Percentiles rank a stretch among this genome's conserved stretches.
phyloP scores from a whole-genome alignment of 2,113 vertebrate genomes.

The Scophthalmus maximus region DNA sequence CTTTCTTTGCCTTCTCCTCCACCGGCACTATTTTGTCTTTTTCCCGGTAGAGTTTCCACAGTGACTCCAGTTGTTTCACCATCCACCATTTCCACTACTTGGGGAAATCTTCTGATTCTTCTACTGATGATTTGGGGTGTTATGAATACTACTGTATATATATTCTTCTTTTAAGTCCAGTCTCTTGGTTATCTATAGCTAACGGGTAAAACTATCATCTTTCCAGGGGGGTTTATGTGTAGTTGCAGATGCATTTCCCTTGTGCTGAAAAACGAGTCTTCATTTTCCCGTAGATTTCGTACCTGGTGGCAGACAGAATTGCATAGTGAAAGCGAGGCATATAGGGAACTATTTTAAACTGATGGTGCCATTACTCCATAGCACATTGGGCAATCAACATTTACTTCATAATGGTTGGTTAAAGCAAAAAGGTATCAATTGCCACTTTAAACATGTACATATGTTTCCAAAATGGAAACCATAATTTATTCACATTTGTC shows the following conservation, averaged over 20 bases:
- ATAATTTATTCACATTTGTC: slow-evolving; percentile 10
- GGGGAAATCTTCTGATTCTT: too few relatives aligned
- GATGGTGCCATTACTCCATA: background rate
- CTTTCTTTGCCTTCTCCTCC: too few relatives aligned
- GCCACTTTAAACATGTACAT: background rate
- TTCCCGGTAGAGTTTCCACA: background rate
- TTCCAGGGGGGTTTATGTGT: too few relatives aligned
- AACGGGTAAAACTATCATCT: background rate
- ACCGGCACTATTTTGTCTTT: too few relatives aligned
- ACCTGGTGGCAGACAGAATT: background rate
- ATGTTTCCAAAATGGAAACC: background rate
- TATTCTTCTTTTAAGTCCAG: background rate
- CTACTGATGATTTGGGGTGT: too few relatives aligned
- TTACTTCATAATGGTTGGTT: background rate
- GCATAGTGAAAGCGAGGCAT: background rate
- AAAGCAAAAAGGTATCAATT: background rate
- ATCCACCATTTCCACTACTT: background rate
- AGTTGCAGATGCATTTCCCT: background rate
- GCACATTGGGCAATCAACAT: background rate
- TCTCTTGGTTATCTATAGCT: background rate
- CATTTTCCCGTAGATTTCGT: background rate
- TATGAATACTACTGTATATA: too few relatives aligned
- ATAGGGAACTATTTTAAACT: too few relatives aligned
- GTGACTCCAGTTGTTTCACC: background rate
- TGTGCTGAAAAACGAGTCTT: background rate